Base-by-base conservation (phyloP, 1,140 invertebrate genomes). In the Platorchestia sp. region DNA sequence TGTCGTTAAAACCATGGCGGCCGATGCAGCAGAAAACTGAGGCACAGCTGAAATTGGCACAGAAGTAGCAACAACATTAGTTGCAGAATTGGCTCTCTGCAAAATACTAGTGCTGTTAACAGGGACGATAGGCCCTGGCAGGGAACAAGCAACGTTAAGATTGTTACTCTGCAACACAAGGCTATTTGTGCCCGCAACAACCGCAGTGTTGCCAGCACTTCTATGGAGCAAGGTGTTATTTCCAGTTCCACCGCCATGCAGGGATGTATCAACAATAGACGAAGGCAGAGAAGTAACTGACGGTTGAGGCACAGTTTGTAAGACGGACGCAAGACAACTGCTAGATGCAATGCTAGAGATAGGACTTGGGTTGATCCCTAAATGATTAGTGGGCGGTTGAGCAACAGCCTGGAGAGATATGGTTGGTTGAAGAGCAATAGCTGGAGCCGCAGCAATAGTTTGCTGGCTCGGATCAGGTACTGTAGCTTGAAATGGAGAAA, bases 401-500 rank as follows among this genome's bases (percentile, higher is more conserved):
- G 43, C 45, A 47, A 93, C 91, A 6, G 91, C 91, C 36, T 93
- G 91, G 36, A 93, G 45, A 40, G 91, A 93, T n/a, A 93, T 45
- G 1, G 91, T 93, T 16, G 91, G 91, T 41, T 93, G 91, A 47
- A 93, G 43, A 93, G 91, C 40, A 45, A 93, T 93, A 45, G 91
- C 45, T 19, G 43, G 45, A 14, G 43, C 91, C 27, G 43, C 91
- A 45, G 91, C 45, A 45, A 93, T 45, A 45, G 91, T 93, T n/a
- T 93, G 91, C 91, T 93, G 91, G 19, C 10, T 93, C 27, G 45
- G 0, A 45, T 93, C 91, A 93, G 91, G 91, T 44, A 93, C 22
- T n/a, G 91, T 93, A 93, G 91, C 91, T 93, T 93, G 91, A 36
- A 93, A 93, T 45, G 91, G 91, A 93, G 91, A n/a, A 45, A 93